Conservation (phyloP, 2,113 vertebrate species). For the Plecotus auritus region DNA sequence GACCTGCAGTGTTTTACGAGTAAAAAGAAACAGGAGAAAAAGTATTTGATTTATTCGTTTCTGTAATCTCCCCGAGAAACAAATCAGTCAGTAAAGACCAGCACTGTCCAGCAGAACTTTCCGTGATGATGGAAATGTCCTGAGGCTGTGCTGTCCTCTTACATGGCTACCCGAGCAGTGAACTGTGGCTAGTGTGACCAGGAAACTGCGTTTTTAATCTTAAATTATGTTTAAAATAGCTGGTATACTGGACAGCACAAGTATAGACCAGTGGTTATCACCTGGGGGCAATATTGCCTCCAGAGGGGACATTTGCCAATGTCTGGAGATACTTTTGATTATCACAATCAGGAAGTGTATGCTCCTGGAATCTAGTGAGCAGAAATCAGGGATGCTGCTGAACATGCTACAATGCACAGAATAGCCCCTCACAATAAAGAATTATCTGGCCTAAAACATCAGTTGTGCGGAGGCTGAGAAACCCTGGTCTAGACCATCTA, state of each 20-base stretch:
- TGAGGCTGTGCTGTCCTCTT: neutral
- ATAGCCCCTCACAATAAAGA: neutral
- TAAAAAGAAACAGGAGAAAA: neutral
- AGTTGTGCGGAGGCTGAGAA: neutral
- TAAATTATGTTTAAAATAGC: neutral
- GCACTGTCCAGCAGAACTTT: neutral
- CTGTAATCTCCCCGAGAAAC: conserved; percentile 18
- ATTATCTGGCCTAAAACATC: neutral
- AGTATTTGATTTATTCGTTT: conserved; percentile 56
- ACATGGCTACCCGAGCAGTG: neutral
- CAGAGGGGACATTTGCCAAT: neutral
- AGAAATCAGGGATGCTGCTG: neutral
- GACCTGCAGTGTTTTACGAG: neutral
- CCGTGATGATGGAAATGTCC: neutral
- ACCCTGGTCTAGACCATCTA: neutral
- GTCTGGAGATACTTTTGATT: conserved; percentile 22
- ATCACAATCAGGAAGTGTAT: neutral
- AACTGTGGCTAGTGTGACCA: neutral
- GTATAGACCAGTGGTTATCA: neutral
- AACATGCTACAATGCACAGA: neutral
- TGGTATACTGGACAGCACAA: neutral
- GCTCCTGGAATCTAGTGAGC: neutral
- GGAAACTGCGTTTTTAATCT: conserved; percentile 21
- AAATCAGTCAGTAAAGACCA: neutral
- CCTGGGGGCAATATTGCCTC: neutral